These are phyloP conservation scores for Diadumene lineata DNA, from an alignment of 92 coral and sea anemone species.

Conservation along the genomic window DNA sequence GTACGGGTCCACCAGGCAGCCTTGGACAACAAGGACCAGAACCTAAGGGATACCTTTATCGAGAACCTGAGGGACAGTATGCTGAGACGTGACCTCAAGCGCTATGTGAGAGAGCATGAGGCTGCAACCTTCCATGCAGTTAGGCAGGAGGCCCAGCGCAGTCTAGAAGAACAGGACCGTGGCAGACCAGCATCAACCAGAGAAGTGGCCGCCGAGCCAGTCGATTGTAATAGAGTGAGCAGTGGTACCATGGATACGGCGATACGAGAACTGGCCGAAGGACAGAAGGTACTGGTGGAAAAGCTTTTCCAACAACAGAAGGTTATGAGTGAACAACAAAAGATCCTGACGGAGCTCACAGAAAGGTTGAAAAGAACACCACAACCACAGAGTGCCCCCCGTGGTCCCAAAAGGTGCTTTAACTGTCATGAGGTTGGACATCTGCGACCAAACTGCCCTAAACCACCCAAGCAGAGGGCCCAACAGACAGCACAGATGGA, in stretches of 20 bases:
- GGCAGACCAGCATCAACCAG: neutral
- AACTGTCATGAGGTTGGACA: slow-evolving; percentile 2
- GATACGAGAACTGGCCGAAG: slow-evolving; percentile 23
- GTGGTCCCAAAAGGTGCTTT: slow-evolving; percentile 7
- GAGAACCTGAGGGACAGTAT: slow-evolving; percentile 37
- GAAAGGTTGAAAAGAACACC: neutral
- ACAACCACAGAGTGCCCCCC: neutral
- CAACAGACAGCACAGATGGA: neutral
- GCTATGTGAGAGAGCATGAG: slow-evolving; percentile 29
- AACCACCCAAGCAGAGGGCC: slow-evolving; percentile 3
- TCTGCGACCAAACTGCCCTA: slow-evolving; percentile 5
- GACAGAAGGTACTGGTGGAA: slow-evolving; percentile 32
- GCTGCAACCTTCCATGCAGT: slow-evolving; percentile 14
- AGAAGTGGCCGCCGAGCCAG: neutral
- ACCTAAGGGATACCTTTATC: slow-evolving; percentile 17
- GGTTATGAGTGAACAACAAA: neutral
- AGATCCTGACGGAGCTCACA: slow-evolving; percentile 7
- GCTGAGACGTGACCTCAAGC: slow-evolving; percentile 34
- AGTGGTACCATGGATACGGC: slow-evolving; percentile 16
- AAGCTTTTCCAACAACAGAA: slow-evolving; percentile 22
- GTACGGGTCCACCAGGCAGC: neutral
- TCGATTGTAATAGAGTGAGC: too few species aligned
- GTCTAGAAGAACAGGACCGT: slow-evolving; percentile 13
- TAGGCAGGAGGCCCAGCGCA: slow-evolving; percentile 29
- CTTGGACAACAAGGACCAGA: slow-evolving; percentile 11